Conservation (phyloP, 1,140 invertebrate species). For the Sitophilus oryzae region DNA sequence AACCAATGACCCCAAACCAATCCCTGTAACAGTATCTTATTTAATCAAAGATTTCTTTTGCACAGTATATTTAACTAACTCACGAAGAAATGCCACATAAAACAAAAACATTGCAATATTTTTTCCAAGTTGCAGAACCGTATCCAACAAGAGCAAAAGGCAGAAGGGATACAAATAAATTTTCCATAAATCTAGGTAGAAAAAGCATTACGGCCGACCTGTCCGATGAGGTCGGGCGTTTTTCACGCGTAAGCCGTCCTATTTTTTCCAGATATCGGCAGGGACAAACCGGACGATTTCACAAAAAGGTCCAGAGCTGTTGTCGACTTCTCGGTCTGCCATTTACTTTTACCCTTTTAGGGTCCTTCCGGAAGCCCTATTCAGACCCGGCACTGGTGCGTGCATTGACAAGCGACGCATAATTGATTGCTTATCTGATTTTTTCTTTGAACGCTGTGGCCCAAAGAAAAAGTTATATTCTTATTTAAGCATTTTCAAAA, state of each 20-base stretch:
- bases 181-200: neutral
- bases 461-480: no score
- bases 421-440: neutral
- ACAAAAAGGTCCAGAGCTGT: neutral
- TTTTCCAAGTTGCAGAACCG: no score
- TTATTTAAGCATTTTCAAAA: no score
- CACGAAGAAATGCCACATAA: no score
- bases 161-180: neutral
- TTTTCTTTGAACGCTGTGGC: neutral
- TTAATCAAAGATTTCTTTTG: no score
- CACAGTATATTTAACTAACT: no score
- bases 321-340: neutral
- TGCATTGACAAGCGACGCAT: neutral
- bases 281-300: neutral
- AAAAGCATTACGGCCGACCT: no score
- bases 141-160: no score
- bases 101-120: no score
- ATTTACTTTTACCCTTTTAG: neutral
- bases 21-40: no score
- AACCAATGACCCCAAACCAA: no score
- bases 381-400: neutral
- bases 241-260: neutral
- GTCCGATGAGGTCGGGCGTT: neutral
- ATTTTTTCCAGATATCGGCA: neutral
- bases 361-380: neutral